Conservation (phyloP, 1,140 invertebrate genomes). For the Eufriesea mexicana region DNA sequence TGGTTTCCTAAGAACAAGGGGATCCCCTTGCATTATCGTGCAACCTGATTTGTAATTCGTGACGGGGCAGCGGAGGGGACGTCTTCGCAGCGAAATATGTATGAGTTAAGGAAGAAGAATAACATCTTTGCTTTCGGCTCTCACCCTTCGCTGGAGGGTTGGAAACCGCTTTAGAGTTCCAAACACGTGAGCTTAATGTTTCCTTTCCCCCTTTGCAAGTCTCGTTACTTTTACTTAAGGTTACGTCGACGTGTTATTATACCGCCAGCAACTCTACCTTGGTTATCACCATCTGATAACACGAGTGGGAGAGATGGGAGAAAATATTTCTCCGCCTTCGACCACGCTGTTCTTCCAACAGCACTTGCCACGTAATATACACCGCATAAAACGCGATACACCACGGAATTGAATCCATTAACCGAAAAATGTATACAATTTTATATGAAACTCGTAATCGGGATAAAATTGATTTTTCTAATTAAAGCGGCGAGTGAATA, state of each 20-base stretch:
- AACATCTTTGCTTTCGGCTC: slow-evolving; percentile 62
- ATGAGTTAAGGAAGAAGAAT: slow-evolving; percentile 68
- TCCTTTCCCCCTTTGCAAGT: slow-evolving; percentile 9
- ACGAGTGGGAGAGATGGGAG: neutral
- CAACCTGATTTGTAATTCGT: slow-evolving; percentile 69
- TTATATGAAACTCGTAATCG: too few relatives aligned
- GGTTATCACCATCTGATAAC: neutral
- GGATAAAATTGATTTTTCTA: too few relatives aligned
- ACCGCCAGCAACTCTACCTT: neutral
- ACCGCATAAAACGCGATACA: too few relatives aligned
- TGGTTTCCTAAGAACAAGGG: slow-evolving; percentile 49
- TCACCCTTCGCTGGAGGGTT: slow-evolving; percentile 22
- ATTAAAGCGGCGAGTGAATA: too few relatives aligned
- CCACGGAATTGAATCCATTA: too few relatives aligned
- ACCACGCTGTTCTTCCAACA: too few relatives aligned
- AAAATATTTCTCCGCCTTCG: neutral
- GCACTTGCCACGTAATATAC: neutral
- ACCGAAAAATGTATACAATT: too few relatives aligned
- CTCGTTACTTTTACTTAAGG: slow-evolving; percentile 56
- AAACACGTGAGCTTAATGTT: slow-evolving; percentile 68
- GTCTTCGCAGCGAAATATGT: slow-evolving; percentile 59
- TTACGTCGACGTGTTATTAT: slow-evolving; percentile 31
- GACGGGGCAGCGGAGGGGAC: slow-evolving; percentile 45
- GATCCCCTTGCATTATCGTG: slow-evolving; percentile 59
- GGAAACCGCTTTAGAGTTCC: slow-evolving; percentile 58